Evolutionary conservation across 1,140 invertebrate genomes (phyloP), one percentile per base, ranked within the genome.

Genomic region (Palaemon carinicauda): DNA sequence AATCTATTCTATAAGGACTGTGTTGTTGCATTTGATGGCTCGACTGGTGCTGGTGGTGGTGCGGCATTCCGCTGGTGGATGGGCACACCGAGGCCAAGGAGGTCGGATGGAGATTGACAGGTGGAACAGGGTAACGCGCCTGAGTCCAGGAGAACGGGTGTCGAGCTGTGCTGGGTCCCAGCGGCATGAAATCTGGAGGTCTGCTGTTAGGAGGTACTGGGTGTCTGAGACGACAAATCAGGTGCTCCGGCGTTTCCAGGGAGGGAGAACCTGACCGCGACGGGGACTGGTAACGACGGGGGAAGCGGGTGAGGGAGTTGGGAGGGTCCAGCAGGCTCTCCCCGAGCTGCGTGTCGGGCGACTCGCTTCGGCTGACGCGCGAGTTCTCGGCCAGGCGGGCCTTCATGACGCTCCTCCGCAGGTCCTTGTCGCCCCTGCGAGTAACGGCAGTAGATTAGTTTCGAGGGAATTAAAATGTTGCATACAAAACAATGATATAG

Each of bases 291-390:
- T 90, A 92, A 15, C 91, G 89, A 24, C 90, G 90, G 33, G 91
- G 89, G 73, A 91, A 90, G 89, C 91, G 90, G 10, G 90, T 89
- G 56, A 90, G 84, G 65, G 83, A 90, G 80, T 90, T 90, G 10
- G 92, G 91, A 53, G 92, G 92, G 89, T 93, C 92, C 31, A 93
- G 89, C 21, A 92, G 90, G 88, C 91, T 91, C 73, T 92, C 92
- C 29, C 92, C 92, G 10, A 92, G 90, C 88, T 90, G 90, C 14
- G 89, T 88, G 88, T 91, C 90, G 24, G 87, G 89, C 21, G 90
- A 89, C 41, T 87, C 88, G 12, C 88, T 88, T 74, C 87, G 87
- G 31, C 80, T 83, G 12, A 83, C 79, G 12, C 88, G 52, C 9
- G 82, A 56, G 56, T 83, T 87, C 31, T 89, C 89, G 50, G 80